Conservation (phyloP, 2,888 invertebrate species). For the Volucella bombylans region DNA sequence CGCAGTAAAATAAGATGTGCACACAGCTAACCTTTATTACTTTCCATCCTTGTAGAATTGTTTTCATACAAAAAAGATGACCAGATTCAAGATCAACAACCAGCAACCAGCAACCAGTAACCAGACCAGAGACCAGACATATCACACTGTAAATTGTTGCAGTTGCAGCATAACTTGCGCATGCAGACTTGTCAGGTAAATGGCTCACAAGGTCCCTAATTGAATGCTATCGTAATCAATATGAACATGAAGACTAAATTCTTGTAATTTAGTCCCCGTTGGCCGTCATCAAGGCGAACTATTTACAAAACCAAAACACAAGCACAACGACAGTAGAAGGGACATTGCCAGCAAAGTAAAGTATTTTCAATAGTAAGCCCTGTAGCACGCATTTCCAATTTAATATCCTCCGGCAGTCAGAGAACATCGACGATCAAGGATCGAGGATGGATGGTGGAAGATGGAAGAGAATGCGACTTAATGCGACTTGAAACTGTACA, state of each 20-base stretch:
- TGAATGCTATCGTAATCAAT: conserved; percentile 73
- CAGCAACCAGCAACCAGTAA: neutral
- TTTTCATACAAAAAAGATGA: conserved; percentile 4
- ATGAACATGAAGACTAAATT: conserved; percentile 71
- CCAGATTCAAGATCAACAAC: neutral
- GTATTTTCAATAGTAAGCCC: conserved; percentile 66
- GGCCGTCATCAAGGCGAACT: conserved; percentile 62
- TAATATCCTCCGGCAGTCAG: conserved; percentile 45
- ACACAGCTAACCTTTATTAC: conserved; percentile 67
- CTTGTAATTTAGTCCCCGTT: conserved; percentile 68
- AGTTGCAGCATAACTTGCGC: conserved; percentile 25
- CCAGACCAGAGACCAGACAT: conserved; percentile 31
- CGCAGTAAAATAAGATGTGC: conserved; percentile 64
- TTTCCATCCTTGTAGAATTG: conserved; percentile 28
- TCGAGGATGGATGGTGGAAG: neutral
- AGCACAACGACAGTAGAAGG: neutral
- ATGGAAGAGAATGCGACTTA: conserved; percentile 63
- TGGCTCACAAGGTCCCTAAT: conserved; percentile 69
- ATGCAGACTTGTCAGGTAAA: conserved; percentile 65
- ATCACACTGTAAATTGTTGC: conserved; percentile 57
- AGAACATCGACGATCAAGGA: neutral
- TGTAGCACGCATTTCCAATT: conserved; percentile 73
- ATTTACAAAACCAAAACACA: conserved; percentile 42
- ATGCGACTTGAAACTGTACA: conserved; percentile 71
- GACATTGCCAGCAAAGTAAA: neutral